Evolutionary conservation across 2,797 vertebrate genomes (phyloP), one percentile per base, ranked within the genome.

Genomic region (Pseudochromis fuscus): DNA sequence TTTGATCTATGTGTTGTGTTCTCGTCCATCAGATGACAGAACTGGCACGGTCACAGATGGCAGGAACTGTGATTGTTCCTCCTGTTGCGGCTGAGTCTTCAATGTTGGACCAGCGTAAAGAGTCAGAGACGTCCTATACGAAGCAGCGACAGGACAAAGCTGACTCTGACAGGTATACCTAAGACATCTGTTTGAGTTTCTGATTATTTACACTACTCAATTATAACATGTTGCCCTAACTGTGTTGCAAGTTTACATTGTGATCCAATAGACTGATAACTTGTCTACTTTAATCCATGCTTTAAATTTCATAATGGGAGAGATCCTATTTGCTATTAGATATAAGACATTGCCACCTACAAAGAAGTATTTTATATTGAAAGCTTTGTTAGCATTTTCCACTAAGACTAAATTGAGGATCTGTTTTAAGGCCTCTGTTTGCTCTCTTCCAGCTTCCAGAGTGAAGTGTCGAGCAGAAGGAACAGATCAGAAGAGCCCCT

Each of bases 11-110:
- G 35, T 62, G 12, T 63, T 57, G 21, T 81, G 9, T 68, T 82
- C n/a, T 55, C 58, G 23, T 83, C 62, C 4, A 62, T 87, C 90
- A 98, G 97, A 95, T 97, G 95, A 91, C 95, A 23, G 96, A 97
- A 75, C 72, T 96, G 77, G 92, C 95, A 8, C 93, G 88, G 46
- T 87, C 90, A 1, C 96, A 95, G 60, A 87, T 95, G n/a, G 87
- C 91, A 0, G 95, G 94, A 44, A 57, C 89, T 33, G 56, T 93
- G 72, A 75, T 81, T 18, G 78, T 88, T 79, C 85, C 94, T n/a
- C 82, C 89, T 81, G 74, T 88, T 42, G 87, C 89, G 67, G 60
- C 89, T 18, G 40, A 84, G 57, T 72, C 92, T 30, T 28, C 83
- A 3, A 73, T 90, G 6, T 90, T 90, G 46, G 92, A 95, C 56